These are phyloP conservation scores for Cyprinodon variegatus DNA, from an alignment of 2,113 vertebrate species.

Conservation along the genomic window DNA sequence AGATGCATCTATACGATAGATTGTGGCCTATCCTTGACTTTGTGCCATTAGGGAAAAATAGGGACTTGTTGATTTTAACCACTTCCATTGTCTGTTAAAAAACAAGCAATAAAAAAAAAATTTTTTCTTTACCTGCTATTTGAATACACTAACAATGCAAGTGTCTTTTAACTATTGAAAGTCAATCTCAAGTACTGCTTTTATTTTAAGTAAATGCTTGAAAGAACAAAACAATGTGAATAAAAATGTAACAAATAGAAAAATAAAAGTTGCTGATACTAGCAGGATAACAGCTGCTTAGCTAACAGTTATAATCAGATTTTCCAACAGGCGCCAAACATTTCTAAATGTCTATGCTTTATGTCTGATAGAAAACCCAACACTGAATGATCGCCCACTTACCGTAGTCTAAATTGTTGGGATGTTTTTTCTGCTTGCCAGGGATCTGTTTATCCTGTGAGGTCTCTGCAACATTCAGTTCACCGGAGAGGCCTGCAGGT, in stretches of 20 bases:
- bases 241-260: no score
- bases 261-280: no score
- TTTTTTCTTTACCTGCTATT: neutral
- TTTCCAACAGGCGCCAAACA: neutral
- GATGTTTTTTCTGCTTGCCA: constrained; percentile 83
- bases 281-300: no score
- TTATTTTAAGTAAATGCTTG: no score
- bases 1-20: neutral
- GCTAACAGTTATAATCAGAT: no score
- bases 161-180: no score
- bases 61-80: neutral
- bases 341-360: neutral
- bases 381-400: constrained; percentile 6
- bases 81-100: neutral
- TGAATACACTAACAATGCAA: no score
- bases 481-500: constrained; percentile 80
- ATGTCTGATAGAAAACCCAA: neutral
- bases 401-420: constrained; percentile 64
- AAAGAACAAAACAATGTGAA: no score
- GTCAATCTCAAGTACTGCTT: no score
- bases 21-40: neutral
- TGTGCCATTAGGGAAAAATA: neutral
- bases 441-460: constrained; percentile 67
- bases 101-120: neutral
- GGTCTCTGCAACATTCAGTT: constrained; percentile 65